phyloP scores from a whole-genome alignment of 2,797 vertebrate genomes.

The Morus bassanus region DNA sequence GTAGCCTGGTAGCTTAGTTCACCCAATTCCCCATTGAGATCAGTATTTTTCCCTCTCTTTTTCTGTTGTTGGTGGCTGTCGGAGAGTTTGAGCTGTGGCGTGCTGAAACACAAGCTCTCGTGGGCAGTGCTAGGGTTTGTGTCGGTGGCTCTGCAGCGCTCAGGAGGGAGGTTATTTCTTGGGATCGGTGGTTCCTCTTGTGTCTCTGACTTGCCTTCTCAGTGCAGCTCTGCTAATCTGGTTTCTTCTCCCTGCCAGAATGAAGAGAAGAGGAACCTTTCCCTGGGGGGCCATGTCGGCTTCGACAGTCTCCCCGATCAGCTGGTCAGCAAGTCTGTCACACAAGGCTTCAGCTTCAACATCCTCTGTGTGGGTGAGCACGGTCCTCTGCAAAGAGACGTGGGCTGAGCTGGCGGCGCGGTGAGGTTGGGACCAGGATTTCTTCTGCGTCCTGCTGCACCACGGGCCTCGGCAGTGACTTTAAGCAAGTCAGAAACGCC shows the following conservation, averaged over 20 bases:
- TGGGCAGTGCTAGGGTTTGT: background rate
- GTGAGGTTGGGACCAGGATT: background rate
- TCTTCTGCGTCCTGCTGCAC: background rate
- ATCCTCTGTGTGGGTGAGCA: constrained; percentile 98
- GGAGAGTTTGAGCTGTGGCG: background rate
- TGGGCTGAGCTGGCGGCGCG: background rate
- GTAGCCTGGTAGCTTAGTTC: background rate
- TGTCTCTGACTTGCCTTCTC: background rate
- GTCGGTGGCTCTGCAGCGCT: background rate
- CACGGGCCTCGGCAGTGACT: background rate
- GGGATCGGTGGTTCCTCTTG: background rate
- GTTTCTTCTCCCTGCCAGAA: constrained; percentile 75
- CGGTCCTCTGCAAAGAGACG: fast-evolving
- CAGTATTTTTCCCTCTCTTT: background rate
- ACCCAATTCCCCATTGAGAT: background rate
- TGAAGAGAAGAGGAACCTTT: constrained; percentile 90
- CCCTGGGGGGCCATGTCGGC: constrained; percentile 93
- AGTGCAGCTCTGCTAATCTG: background rate
- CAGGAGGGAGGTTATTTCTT: background rate
- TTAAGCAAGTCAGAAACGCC: background rate
- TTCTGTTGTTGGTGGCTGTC: background rate
- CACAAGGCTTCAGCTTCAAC: constrained; percentile 98
- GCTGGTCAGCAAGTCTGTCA: constrained; percentile 98
- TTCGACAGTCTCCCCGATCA: constrained; percentile 98
- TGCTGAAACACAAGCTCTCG: background rate